Conservation (phyloP, 1,140 invertebrate species). For the Pantala flavescens region DNA sequence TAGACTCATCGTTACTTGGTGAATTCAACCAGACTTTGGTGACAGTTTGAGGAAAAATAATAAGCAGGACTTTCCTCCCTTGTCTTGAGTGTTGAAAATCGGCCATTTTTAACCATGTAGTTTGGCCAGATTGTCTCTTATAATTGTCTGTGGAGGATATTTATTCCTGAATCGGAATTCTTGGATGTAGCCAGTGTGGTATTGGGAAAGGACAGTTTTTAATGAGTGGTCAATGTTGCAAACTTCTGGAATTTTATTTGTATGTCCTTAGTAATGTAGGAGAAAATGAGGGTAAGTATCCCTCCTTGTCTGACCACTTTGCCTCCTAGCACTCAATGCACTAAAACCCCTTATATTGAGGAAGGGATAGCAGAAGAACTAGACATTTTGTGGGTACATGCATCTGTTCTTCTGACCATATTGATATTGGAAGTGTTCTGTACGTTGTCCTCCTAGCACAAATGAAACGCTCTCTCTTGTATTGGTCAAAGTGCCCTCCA, state of each 20-base stretch:
- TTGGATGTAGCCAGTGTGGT: not conserved
- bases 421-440: slow-evolving; percentile 9
- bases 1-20: slow-evolving; percentile 1
- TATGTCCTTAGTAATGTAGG: not conserved
- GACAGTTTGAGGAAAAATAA: not conserved
- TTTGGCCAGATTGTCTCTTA: not conserved
- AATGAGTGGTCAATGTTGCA: not conserved
- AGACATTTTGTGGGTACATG: not conserved
- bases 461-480: slow-evolving; percentile 1
- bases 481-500: slow-evolving; percentile 7
- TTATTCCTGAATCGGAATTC: not conserved
- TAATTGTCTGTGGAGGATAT: not conserved
- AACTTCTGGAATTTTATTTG: not conserved
- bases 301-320: not conserved
- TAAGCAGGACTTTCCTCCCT: not conserved
- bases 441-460: slow-evolving; percentile 4
- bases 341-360: not conserved
- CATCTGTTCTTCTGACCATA: not conserved
- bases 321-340: slow-evolving; percentile 7
- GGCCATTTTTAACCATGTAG: not conserved
- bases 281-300: not conserved
- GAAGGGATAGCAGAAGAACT: slow-evolving; percentile 8
- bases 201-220: not conserved
- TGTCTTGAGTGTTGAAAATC: slow-evolving; percentile 3
- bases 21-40: not conserved